These are phyloP conservation scores for Meles meles DNA, from an alignment of 2,113 vertebrate species.

Conservation along the genomic window DNA sequence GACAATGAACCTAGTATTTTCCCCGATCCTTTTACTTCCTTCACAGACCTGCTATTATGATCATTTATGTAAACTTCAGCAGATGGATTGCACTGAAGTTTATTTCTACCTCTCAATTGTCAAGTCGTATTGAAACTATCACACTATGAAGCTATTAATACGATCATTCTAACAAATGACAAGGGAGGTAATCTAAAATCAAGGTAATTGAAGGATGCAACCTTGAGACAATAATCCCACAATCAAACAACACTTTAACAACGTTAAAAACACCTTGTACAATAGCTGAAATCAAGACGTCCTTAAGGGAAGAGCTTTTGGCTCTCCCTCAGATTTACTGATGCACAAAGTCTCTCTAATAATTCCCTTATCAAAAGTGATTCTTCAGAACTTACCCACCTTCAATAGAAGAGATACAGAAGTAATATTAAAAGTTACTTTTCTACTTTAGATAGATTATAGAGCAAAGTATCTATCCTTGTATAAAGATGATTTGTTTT, in stretches of 20 bases:
- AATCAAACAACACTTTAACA: neutral
- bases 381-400: neutral
- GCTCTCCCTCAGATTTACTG: neutral
- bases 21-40: neutral
- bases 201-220: neutral
- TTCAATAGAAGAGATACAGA: neutral
- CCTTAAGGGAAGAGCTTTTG: neutral
- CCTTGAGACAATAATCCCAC: neutral
- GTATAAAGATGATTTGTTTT: neutral
- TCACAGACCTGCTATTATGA: neutral
- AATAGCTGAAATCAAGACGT: neutral
- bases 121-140: neutral
- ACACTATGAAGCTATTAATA: neutral
- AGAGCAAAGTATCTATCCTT: neutral
- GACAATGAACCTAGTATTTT: neutral
- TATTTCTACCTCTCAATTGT: neutral
- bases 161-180: neutral
- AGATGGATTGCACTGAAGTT: neutral
- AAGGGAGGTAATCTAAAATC: neutral
- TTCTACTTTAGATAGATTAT: neutral
- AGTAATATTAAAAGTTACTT: neutral
- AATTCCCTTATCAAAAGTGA: neutral
- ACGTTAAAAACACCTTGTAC: neutral
- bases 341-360: neutral
- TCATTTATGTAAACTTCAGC: neutral